Base-by-base conservation (phyloP, 2,797 vertebrate genomes). In the Karalla daura region DNA sequence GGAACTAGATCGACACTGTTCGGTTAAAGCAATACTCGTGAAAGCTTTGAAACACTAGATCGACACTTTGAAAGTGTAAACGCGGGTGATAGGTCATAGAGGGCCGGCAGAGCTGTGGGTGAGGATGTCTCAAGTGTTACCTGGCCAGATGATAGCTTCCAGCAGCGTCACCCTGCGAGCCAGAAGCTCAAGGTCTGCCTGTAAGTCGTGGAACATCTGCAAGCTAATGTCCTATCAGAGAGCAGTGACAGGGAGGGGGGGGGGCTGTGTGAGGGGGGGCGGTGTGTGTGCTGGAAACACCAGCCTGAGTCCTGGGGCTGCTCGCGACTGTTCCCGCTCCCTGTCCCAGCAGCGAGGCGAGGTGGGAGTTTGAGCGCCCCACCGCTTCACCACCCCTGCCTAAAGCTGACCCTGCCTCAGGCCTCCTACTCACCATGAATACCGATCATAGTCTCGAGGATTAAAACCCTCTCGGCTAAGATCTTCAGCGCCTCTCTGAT, bases 361-460 rank as follows among this genome's bases (percentile, higher is more conserved):
- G 47, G 53, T 82, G 81, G 76, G 67, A 74, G 66, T 72, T 71
- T 68, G 70, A 70, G 60, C 43, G 5, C 68, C 63, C 68, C 71
- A 78, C 80, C 63, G 86, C 85, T 87, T n/a, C n/a, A n/a, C n/a
- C 83, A 91, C 88, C 89, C 86, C 80, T 85, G 85, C 85, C 86
- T 92, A 89, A 86, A 89, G 88, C 92, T 92, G 91, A 92, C 83
- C 89, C 91, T 92, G 89, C 81, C 87, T 90, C 91, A 86, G 89
- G 92, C 93, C 93, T 94, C 94, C 94, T 95, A 99, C 98, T 98
- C 96, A 99, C 97, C 97, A 88, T 99, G 97, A 90, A 99, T 97
- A 96, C 98, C 98, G 93, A 99, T 98, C 97, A 99, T 98, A 95
- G 97, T 98, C 94, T 99, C 98, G 91, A 99, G 96, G 96, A 98